Conservation (phyloP, 2,797 vertebrate genomes). For the Macropodus opercularis region DNA sequence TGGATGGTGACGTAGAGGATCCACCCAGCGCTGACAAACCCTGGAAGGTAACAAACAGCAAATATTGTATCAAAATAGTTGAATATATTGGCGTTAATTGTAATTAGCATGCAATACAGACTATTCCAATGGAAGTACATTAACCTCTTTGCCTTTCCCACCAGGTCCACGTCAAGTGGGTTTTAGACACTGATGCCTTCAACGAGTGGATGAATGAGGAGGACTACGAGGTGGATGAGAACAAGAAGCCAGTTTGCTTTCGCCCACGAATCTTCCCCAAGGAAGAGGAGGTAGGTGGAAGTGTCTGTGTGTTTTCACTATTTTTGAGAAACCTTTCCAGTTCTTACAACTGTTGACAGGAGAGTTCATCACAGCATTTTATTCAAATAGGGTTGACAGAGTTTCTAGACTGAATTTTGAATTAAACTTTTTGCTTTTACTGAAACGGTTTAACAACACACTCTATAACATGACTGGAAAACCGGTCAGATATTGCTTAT, state of each 20-base stretch:
- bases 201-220: constrained; percentile 99
- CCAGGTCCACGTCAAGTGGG: constrained; percentile 95
- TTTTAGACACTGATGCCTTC: constrained; percentile 92
- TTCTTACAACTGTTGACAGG: too few species aligned
- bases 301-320: not conserved
- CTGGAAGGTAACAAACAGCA: constrained; percentile 86
- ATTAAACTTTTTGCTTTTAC: not conserved
- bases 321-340: too few species aligned
- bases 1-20: constrained; percentile 94
- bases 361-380: not conserved
- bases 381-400: not conserved
- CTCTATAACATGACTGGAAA: not conserved
- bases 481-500: not conserved
- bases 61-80: too few species aligned
- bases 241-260: constrained; percentile 89
- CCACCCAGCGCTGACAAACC: constrained; percentile 91
- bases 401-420: not conserved
- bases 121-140: not conserved
- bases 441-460: not conserved
- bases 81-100: too few species aligned
- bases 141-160: not conserved
- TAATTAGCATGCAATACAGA: not conserved
- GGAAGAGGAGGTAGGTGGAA: constrained; percentile 89
- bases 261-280: constrained; percentile 92
- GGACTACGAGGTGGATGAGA: constrained; percentile 97